phyloP scores from a whole-genome alignment of 2,797 vertebrate species.

The Amblyopsis hoosieri region DNA sequence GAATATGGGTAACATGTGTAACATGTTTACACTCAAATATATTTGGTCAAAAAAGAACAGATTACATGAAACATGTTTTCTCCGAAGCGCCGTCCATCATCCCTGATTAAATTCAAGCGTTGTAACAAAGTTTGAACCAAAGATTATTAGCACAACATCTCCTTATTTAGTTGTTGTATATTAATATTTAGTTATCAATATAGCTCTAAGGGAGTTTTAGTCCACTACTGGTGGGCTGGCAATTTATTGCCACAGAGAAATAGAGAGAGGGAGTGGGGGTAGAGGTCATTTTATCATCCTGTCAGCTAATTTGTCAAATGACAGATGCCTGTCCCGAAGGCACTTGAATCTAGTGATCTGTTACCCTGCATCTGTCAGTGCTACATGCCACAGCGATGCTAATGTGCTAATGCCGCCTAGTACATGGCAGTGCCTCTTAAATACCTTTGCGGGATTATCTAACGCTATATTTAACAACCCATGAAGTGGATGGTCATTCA shows the following conservation, averaged over 20 bases:
- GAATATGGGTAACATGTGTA: too few relatives aligned
- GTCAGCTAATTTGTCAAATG: conserved; percentile 47
- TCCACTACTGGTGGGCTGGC: too few relatives aligned
- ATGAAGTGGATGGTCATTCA: neutral
- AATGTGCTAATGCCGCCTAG: conserved; percentile 28
- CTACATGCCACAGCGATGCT: conserved; percentile 60
- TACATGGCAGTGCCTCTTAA: conserved; percentile 22
- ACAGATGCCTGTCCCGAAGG: conserved; percentile 61
- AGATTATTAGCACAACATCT: too few relatives aligned
- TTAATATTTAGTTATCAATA: too few relatives aligned
- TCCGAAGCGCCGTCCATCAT: too few relatives aligned
- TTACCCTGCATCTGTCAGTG: conserved; percentile 67
- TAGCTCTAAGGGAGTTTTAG: too few relatives aligned
- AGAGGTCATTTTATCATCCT: conserved; percentile 22
- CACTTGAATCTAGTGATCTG: conserved; percentile 54
- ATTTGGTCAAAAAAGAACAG: too few relatives aligned
- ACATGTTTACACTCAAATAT: too few relatives aligned
- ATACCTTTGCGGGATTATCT: conserved; percentile 14
- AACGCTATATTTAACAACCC: neutral
- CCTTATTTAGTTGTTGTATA: too few relatives aligned
- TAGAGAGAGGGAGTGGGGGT: neutral
- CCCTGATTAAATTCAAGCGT: too few relatives aligned
- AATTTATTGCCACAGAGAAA: neutral
- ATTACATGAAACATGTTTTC: too few relatives aligned
- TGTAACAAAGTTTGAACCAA: too few relatives aligned